These are phyloP conservation scores for Macrotrachela quadricornifera DNA, from an alignment of 1,140 invertebrate species.

Conservation along the genomic window DNA sequence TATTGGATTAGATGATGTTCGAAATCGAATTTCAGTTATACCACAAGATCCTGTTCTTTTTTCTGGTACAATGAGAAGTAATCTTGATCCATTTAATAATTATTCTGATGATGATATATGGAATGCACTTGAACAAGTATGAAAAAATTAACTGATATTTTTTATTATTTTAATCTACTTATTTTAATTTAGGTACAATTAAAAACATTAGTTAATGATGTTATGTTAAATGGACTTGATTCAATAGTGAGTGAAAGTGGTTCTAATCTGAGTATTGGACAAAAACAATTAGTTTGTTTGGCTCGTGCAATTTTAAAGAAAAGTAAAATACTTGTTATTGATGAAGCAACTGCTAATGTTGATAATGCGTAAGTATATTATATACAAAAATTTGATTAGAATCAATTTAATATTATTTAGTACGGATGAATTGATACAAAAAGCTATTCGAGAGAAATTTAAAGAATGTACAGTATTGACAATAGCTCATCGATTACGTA, in stretches of 20 bases:
- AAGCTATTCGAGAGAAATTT: slow-evolving; percentile 67
- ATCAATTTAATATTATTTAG: background rate
- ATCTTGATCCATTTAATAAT: slow-evolving; percentile 18
- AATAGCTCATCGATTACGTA: slow-evolving; percentile 79
- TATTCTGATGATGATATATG: slow-evolving; percentile 18
- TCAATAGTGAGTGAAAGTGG: background rate
- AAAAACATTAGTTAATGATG: background rate
- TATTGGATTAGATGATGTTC: slow-evolving; percentile 45
- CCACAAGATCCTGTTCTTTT: slow-evolving; percentile 39
- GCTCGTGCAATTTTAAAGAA: slow-evolving; percentile 61
- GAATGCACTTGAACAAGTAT: slow-evolving; percentile 13
- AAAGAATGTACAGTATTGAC: slow-evolving; percentile 68
- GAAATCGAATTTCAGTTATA: slow-evolving; percentile 56
- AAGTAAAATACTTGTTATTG: slow-evolving; percentile 70
- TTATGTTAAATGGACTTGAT: slow-evolving; percentile 2
- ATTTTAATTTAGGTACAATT: no score
- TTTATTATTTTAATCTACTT: no score
- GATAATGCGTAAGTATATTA: slow-evolving; percentile 12
- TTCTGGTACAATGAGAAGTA: slow-evolving; percentile 26
- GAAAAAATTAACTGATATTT: no score
- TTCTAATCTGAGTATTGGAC: slow-evolving; percentile 48
- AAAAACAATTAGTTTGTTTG: slow-evolving; percentile 65
- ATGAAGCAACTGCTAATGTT: slow-evolving; percentile 65
- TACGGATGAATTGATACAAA: slow-evolving; percentile 63
- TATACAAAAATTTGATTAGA: no score